Evolutionary conservation across 2,888 invertebrate species (phyloP), one percentile per base, ranked within the genome.

Genomic region (Plusia festucae): DNA sequence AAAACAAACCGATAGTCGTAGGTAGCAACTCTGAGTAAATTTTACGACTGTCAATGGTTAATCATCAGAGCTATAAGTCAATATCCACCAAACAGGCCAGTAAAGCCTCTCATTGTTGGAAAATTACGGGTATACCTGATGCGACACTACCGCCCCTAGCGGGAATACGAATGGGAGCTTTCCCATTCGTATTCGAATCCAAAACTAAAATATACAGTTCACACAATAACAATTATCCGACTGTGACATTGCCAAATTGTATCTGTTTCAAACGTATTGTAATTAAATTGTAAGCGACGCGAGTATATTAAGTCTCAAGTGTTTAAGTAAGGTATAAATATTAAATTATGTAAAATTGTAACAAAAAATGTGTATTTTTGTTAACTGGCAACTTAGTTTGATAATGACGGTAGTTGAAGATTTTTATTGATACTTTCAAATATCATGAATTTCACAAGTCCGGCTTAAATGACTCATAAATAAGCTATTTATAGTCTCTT

Each of bases 221-320:
- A 20, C 46, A 49, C 9, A 40, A 6, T 40, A 40, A 9, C 18
- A 18, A 0, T 27, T 9, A 51, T 53, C 62, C 46, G 79, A 70
- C 76, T 78, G 65, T 61, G 64, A 70, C 64, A 73, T 67, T 79
- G 78, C 78, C 78, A 78, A 78, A 78, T 56, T 60, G 58, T 74
- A 53, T 46, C 56, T 61, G 66, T 63, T 71, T 68, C 58, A 61
- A 71, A 44, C 57, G 57, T 76, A 64, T 68, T 70, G 67, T 75
- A 74, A 74, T 71, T n/a, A 67, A 70, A 61, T 15, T 73, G 56
- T 56, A 56, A 53, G 65, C 24, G 18, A 61, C 16, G 16, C 18
- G 62, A 62, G 9, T 51, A 57, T 15, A 16, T 13, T 62, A 20
- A 57, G 24, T 68, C 60, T 60, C 57, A 54, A 60, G 53, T 15